Base-by-base conservation (phyloP, 1,140 invertebrate species). In the Zaprionus nigranus region DNA sequence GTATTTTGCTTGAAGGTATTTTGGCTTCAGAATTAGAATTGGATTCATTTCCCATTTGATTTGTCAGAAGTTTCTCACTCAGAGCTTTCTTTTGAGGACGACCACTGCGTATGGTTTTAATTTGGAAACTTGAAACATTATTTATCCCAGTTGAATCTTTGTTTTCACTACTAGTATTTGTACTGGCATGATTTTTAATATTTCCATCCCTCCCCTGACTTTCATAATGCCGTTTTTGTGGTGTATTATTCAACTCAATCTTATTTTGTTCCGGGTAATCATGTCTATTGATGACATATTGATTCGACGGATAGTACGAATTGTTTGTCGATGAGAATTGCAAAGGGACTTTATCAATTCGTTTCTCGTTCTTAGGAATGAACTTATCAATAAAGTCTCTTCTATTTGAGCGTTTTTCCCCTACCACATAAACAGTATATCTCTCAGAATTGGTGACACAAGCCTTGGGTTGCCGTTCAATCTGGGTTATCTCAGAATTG, bases 281-380 rank as follows among this genome's bases (percentile, higher is more conserved):
- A 46, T 46, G 5, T 11, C 40, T 17, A 11, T 46, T 17, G 3
- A 17, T 17, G 40, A 46, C n/a, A 17, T 46, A 46, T 46, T 30
- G 40, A 1, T 15, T 43, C 13, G 2, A 13, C 1, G 36, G 5
- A 13, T n/a, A 3, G 34, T 30, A 70, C 15, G 67, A n/a, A 70
- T 63, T 63, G 4, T 49, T 38, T 7, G 49, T 58, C 11, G 26
- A 49, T 57, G 61, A 24, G 30, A 15, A 43, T 57, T 36, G 56
- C 57, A 68, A 34, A 3, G 57, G 57, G 26, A 60, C 51, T 26
- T 20, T 51, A 17, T 51, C 28, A 22, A 2, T 17, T 61, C 12
- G 20, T 51, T 51, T 20, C 12, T 51, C 46, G 11, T 30, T 1
- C 20, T 13, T 24, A n/a, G 5, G 5, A 5, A n/a, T 11, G 17